Conservation (phyloP, 2,113 vertebrate genomes). For the Pseudorectes ferrugineus region DNA sequence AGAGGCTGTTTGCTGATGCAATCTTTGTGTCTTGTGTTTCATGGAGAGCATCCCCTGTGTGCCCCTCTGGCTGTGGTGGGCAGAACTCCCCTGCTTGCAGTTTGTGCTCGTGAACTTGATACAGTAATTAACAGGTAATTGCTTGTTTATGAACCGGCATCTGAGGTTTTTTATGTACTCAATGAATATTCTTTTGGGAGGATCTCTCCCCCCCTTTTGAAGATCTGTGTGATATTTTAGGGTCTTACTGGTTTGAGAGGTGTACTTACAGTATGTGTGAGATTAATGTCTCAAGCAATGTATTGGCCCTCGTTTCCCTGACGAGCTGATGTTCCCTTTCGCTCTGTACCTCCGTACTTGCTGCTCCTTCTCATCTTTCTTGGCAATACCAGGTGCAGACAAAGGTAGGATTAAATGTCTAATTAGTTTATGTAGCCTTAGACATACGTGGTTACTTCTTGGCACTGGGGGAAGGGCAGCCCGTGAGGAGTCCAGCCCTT, state of each 20-base stretch:
- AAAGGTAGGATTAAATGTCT: slow-evolving; percentile 54
- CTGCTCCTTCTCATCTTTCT: neutral
- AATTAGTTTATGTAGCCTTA: slow-evolving; percentile 49
- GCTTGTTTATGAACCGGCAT: neutral
- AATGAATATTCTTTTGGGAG: neutral
- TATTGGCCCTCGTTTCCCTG: neutral
- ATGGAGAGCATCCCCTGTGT: rapidly evolving
- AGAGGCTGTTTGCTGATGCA: neutral
- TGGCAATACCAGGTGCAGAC: neutral
- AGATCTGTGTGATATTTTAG: neutral
- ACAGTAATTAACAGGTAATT: neutral
- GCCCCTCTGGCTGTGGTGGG: neutral
- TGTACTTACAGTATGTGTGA: neutral
- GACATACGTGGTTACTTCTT: neutral
- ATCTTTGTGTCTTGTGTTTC: neutral
- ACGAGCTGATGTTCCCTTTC: neutral
- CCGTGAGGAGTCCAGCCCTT: neutral
- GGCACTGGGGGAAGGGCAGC: neutral
- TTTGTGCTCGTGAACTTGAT: neutral
- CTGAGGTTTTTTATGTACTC: neutral
- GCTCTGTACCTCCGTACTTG: neutral
- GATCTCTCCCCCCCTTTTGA: neutral
- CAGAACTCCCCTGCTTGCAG: neutral
- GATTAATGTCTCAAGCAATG: neutral
- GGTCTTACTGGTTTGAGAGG: neutral